A percentile compares a stretch with the other conserved stretches of the same genome.
These are phyloP conservation scores for Darevskia nairensis DNA, from an alignment of 2,797 vertebrate species.

Conservation along the genomic window DNA sequence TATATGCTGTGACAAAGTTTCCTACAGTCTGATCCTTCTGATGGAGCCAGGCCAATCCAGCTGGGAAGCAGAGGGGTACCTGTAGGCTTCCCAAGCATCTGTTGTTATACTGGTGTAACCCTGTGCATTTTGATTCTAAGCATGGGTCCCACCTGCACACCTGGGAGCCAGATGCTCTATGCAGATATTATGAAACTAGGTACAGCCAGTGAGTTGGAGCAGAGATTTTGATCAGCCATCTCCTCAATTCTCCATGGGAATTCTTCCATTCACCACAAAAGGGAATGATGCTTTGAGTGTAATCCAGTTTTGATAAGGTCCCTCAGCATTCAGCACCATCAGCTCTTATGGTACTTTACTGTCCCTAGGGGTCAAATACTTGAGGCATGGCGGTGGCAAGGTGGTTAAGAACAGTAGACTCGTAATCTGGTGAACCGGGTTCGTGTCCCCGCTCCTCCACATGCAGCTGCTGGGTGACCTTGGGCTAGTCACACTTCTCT, in stretches of 20 bases:
- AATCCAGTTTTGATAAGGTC: background rate
- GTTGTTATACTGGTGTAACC: background rate
- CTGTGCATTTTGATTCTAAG: background rate
- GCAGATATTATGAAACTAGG: background rate
- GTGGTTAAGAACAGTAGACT: too few species aligned
- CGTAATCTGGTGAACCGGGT: too few species aligned
- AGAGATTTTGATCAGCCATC: background rate
- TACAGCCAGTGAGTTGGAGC: background rate
- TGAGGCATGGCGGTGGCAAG: background rate
- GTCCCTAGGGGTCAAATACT: background rate
- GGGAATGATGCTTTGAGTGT: background rate
- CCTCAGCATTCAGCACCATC: background rate
- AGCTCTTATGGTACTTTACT: background rate
- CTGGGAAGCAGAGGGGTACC: background rate
- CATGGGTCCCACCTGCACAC: background rate
- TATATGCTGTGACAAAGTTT: conserved; percentile 35
- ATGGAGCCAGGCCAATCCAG: background rate
- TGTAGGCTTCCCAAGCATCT: background rate
- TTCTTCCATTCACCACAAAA: background rate
- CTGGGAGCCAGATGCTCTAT: too few species aligned
- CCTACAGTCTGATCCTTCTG: background rate
- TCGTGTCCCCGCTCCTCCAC: too few species aligned
- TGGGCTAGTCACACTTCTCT: too few species aligned
- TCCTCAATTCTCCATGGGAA: background rate
- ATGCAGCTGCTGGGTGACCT: too few species aligned